A percentile compares a stretch with the other conserved stretches of the same genome.
Evolutionary conservation across 2,888 invertebrate genomes (phyloP).

Genomic region (Tenthredo notha): DNA sequence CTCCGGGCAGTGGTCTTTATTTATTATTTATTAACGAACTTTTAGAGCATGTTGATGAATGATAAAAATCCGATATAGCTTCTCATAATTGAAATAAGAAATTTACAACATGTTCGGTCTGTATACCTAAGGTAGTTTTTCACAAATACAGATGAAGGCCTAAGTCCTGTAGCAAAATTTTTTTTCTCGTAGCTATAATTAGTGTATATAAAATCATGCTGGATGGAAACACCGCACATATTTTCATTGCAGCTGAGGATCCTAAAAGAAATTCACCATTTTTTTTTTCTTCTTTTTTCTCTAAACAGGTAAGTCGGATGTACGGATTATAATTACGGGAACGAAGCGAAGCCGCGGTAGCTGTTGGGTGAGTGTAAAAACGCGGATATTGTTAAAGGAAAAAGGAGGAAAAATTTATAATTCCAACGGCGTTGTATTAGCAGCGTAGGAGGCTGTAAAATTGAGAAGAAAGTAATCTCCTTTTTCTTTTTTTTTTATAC

Average conservation of each 20-base stretch:
- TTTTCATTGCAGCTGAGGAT: constrained; percentile 14
- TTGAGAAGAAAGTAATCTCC: constrained; percentile 32
- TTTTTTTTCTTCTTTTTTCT: not conserved
- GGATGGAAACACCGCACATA: not conserved
- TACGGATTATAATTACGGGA: constrained; percentile 34
- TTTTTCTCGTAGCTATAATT: not conserved
- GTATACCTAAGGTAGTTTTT: not conserved
- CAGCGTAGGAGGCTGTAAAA: constrained; percentile 17
- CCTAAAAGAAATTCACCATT: not conserved
- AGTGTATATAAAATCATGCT: constrained; percentile 8
- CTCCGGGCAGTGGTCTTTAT: constrained; percentile 3
- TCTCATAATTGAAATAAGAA: not conserved
- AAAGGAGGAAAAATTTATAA: constrained; percentile 30
- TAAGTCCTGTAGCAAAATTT: not conserved
- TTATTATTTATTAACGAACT: constrained; percentile 48
- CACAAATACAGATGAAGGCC: not conserved
- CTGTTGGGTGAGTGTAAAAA: constrained; percentile 6
- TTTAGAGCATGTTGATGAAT: not conserved
- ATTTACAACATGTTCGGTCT: not conserved
- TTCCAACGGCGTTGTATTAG: constrained; percentile 45
- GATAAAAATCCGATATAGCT: not conserved
- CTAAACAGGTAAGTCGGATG: constrained; percentile 15
- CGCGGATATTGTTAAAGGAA: constrained; percentile 24
- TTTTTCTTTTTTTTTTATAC: not conserved
- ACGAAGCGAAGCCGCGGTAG: constrained; percentile 9